phyloP scores from a whole-genome alignment of 2,888 invertebrate species.

The Temnothorax ravouxi region DNA sequence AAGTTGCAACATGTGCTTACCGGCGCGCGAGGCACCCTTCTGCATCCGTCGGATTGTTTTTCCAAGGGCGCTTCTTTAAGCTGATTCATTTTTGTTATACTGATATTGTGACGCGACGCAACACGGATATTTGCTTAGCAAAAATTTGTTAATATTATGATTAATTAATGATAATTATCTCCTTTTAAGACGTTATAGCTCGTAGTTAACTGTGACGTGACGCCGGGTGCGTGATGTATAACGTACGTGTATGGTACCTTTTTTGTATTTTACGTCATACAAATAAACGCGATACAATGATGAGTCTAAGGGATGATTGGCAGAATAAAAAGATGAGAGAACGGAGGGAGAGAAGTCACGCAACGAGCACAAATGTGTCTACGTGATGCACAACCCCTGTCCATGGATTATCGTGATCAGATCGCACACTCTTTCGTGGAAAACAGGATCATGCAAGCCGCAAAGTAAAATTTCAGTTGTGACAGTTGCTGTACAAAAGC shows the following conservation, averaged over 20 bases:
- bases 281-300: constrained; percentile 15
- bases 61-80: background rate
- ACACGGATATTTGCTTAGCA: background rate
- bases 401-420: constrained; percentile 67
- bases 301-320: constrained; percentile 26
- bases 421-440: constrained; percentile 45
- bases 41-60: constrained; percentile 59
- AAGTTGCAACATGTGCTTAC: constrained; percentile 83
- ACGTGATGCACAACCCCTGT: constrained; percentile 69
- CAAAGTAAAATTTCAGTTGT: constrained; percentile 34
- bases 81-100: background rate
- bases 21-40: constrained; percentile 65
- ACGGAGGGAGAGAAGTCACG: constrained; percentile 64
- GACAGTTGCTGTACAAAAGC: constrained; percentile 21
- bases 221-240: constrained; percentile 23
- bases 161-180: background rate
- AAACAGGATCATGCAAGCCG: constrained; percentile 52
- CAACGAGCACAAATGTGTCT: constrained; percentile 53
- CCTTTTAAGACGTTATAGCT: background rate
- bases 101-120: too few species aligned
- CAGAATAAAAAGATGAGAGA: constrained; percentile 30
- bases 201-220: background rate
- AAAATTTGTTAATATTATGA: constrained; percentile 24
- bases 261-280: constrained; percentile 34
- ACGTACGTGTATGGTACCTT: background rate